These are phyloP conservation scores for Uloborus plumipes DNA, from an alignment of 2,888 invertebrate species.

Conservation along the genomic window DNA sequence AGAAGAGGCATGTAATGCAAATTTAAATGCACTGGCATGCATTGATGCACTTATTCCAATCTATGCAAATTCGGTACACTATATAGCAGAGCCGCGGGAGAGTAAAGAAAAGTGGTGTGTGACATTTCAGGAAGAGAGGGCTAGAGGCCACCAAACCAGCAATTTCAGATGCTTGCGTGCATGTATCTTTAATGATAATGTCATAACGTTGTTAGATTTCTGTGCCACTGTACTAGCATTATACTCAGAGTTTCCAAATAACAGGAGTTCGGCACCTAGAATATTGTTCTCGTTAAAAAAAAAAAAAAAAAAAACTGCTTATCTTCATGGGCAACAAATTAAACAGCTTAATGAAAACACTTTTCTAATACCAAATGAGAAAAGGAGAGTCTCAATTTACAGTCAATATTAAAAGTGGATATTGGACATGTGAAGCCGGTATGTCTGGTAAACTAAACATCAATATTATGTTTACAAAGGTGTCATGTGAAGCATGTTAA, in stretches of 20 bases:
- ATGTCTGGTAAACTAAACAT: not conserved
- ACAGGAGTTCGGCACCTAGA: not conserved
- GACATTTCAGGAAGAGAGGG: slow-evolving; percentile 1
- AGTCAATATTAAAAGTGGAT: not conserved
- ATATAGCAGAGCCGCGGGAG: not conserved
- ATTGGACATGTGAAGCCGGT: not conserved
- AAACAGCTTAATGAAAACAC: too few relatives aligned
- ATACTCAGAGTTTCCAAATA: not conserved
- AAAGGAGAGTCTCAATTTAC: too few relatives aligned
- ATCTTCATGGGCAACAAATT: too few relatives aligned
- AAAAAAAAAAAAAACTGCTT: too few relatives aligned
- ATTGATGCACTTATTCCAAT: not conserved
- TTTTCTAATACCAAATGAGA: too few relatives aligned
- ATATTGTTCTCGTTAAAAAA: not conserved
- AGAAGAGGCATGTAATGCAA: too few relatives aligned
- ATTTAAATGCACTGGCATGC: too few relatives aligned
- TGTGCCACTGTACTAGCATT: not conserved
- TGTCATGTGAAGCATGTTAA: not conserved
- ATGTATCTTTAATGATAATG: not conserved
- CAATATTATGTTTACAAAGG: not conserved
- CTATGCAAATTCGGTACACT: not conserved
- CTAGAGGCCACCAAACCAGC: slow-evolving; percentile 8
- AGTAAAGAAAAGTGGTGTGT: slow-evolving; percentile 3
- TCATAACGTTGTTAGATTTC: slow-evolving; percentile 8
- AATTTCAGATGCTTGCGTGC: slow-evolving; percentile 11